phyloP scores from a whole-genome alignment of 2,113 vertebrate species.

The Copsychus sechellarum region DNA sequence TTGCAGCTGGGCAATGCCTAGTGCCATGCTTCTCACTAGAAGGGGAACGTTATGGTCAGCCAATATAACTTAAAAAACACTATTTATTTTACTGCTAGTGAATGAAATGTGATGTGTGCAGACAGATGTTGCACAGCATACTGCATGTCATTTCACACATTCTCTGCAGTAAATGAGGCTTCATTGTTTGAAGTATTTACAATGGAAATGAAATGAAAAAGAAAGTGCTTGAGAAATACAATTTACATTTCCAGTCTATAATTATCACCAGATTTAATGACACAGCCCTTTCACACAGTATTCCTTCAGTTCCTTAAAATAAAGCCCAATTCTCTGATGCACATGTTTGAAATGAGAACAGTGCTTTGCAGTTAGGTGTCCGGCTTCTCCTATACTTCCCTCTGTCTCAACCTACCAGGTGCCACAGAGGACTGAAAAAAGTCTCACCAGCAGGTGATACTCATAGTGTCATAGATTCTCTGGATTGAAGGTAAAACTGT shows the following conservation, averaged over 20 bases:
- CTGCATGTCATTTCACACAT: not conserved
- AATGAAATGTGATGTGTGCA: slow-evolving; percentile 24
- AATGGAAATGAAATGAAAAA: slow-evolving; percentile 14
- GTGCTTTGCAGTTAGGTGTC: not conserved
- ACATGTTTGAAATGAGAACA: not conserved
- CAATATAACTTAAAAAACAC: not conserved
- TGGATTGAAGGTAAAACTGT: not conserved
- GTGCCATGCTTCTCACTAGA: not conserved
- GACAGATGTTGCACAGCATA: slow-evolving; percentile 9
- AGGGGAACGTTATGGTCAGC: not conserved
- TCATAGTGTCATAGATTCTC: not conserved
- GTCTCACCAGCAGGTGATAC: not conserved
- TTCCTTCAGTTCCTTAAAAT: slow-evolving; percentile 21
- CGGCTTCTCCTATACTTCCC: not conserved
- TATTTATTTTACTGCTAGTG: slow-evolving; percentile 2
- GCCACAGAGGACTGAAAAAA: not conserved
- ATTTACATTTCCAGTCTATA: slow-evolving; percentile 39
- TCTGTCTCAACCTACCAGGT: not conserved
- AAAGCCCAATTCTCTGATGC: not conserved
- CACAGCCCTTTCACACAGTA: not conserved
- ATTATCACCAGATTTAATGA: slow-evolving; percentile 28
- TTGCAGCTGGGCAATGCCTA: not conserved
- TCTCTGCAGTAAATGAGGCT: slow-evolving; percentile 33
- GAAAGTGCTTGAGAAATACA: slow-evolving; percentile 44
- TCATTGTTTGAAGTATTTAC: slow-evolving; percentile 36